phyloP scores from a whole-genome alignment of 2,888 invertebrate genomes.

The Hirtodrosophila trivittata region DNA sequence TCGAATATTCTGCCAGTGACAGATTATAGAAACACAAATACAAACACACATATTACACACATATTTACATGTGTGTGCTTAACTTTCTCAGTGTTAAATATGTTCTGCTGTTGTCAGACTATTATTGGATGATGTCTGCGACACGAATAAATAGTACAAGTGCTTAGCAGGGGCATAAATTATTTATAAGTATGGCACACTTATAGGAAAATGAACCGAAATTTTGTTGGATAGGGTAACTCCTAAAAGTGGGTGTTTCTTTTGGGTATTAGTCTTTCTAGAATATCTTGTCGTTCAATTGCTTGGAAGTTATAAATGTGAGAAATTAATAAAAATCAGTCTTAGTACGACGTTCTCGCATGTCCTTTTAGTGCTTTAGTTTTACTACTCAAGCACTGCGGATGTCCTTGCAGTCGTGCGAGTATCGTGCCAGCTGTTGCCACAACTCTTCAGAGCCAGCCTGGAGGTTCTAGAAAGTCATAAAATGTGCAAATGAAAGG shows the following conservation, averaged over 20 bases:
- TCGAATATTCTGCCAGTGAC: too few species aligned
- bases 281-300: constrained; percentile 37
- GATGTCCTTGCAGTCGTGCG: constrained; percentile 35
- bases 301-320: constrained; percentile 71
- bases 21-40: too few species aligned
- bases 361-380: constrained; percentile 44
- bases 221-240: constrained; percentile 6
- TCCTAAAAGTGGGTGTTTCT: constrained; percentile 4
- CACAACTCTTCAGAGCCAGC: too few species aligned
- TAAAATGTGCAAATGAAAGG: constrained; percentile 69
- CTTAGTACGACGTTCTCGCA: constrained; percentile 36
- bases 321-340: constrained; percentile 74
- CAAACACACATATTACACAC: too few species aligned
- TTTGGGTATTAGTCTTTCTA: constrained; percentile 2
- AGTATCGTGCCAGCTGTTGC: constrained; percentile 60
- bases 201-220: too few species aligned
- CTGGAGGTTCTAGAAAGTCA: constrained; percentile 31
- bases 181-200: too few species aligned
- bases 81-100: too few species aligned
- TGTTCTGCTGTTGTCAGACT: too few species aligned
- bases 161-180: too few species aligned
- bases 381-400: constrained; percentile 50
- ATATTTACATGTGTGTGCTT: too few species aligned
- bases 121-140: too few species aligned
- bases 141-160: too few species aligned